Evolutionary conservation across 2,113 vertebrate genomes (phyloP).

Genomic region (Acrocephalus kingi): DNA sequence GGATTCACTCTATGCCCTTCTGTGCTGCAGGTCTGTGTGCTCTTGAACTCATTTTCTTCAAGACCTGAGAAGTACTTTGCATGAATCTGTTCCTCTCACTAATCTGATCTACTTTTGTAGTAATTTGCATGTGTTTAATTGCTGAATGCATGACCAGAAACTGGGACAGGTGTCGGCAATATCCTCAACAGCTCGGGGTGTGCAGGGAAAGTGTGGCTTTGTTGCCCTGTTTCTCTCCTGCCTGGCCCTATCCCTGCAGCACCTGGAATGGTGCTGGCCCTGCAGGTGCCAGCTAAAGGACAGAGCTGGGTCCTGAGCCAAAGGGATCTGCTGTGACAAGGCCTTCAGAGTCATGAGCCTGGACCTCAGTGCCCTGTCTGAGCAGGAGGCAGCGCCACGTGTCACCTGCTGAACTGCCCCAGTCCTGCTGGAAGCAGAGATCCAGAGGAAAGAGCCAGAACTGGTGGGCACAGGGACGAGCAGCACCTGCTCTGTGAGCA

Average conservation of each 20-base stretch:
- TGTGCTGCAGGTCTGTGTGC: neutral
- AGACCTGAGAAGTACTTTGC: neutral
- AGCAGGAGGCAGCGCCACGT: neutral
- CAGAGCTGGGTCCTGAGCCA: neutral
- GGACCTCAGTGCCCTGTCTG: neutral
- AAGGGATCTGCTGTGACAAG: neutral
- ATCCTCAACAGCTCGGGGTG: neutral
- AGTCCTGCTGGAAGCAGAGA: neutral
- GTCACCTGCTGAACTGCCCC: neutral
- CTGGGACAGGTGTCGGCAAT: conserved; percentile 23
- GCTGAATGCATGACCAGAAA: conserved; percentile 35
- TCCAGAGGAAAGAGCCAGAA: neutral
- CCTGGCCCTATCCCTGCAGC: neutral
- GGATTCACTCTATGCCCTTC: neutral
- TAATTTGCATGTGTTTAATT: conserved; percentile 64
- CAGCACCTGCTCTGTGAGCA: neutral
- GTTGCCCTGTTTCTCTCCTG: conserved; percentile 26
- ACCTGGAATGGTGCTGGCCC: neutral
- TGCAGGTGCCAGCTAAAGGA: neutral
- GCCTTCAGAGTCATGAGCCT: neutral
- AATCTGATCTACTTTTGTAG: conserved; percentile 56
- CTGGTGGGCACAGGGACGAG: neutral
- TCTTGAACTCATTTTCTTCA: conserved; percentile 41
- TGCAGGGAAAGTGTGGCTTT: neutral
- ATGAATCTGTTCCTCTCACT: neutral